Conservation (phyloP, 2,797 vertebrate genomes). For the Hephaestus fuliginosus region DNA sequence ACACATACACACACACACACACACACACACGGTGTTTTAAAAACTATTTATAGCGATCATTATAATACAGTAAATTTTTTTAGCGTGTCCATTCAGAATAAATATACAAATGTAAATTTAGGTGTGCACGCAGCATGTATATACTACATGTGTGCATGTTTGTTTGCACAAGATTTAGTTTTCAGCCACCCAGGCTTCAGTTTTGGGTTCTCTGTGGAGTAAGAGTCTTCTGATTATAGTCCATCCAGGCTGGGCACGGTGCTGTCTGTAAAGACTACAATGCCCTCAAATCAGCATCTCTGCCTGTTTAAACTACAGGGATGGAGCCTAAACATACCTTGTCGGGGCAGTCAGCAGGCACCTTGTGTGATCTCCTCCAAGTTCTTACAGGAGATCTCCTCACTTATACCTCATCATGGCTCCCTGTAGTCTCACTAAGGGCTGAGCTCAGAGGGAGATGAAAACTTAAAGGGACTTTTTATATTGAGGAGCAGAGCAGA, state of each 20-base stretch:
- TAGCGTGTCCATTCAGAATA: conserved; percentile 8
- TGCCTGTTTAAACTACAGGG: conserved; percentile 65
- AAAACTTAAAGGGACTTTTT: conserved; percentile 26
- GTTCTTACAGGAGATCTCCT: conserved; percentile 59
- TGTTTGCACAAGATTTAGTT: conserved; percentile 35
- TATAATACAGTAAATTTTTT: conserved; percentile 16
- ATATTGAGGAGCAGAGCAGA: background rate
- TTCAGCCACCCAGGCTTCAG: conserved; percentile 32
- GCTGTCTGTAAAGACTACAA: conserved; percentile 70
- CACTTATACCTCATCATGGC: conserved; percentile 33
- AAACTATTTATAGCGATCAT: conserved; percentile 16
- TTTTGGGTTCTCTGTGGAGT: conserved; percentile 35
- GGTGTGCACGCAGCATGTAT: background rate
- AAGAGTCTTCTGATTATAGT: conserved; percentile 64
- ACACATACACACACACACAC: background rate
- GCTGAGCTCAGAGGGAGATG: conserved; percentile 19
- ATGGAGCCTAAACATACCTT: conserved; percentile 66
- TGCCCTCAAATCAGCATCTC: conserved; percentile 77
- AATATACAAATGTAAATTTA: conserved; percentile 6
- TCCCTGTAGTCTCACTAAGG: conserved; percentile 24
- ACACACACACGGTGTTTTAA: conserved; percentile 3
- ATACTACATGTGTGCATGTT: conserved; percentile 8
- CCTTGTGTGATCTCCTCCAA: conserved; percentile 51
- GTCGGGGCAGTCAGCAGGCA: conserved; percentile 43
- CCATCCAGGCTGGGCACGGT: conserved; percentile 34